phyloP scores from a whole-genome alignment of 2,113 vertebrate species.

The Caranx melampygus region DNA sequence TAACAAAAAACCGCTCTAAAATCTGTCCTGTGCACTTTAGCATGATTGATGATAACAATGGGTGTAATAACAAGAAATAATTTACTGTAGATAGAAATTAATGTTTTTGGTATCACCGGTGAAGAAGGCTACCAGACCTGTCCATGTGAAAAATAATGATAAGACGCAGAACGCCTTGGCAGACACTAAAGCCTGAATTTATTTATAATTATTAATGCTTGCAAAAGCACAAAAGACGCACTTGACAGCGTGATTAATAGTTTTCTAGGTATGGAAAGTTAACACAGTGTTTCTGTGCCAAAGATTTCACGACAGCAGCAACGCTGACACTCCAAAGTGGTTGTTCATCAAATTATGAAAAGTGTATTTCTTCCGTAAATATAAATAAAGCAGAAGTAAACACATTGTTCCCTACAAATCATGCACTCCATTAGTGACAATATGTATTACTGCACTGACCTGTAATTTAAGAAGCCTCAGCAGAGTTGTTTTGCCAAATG shows the following conservation, averaged over 20 bases:
- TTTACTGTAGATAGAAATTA: neutral
- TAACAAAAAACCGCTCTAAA: neutral
- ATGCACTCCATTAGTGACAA: slow-evolving; percentile 62
- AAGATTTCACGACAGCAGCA: slow-evolving; percentile 30
- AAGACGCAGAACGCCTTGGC: slow-evolving; percentile 10
- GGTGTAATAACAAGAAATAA: slow-evolving; percentile 24
- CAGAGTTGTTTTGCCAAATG: slow-evolving; percentile 40
- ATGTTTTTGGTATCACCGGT: slow-evolving; percentile 21
- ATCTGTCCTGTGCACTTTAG: neutral
- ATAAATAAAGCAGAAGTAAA: slow-evolving; percentile 56
- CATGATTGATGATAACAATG: slow-evolving; percentile 19
- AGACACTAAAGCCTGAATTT: slow-evolving; percentile 14
- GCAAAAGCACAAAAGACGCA: slow-evolving; percentile 27
- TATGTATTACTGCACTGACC: slow-evolving; percentile 46
- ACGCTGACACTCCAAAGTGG: slow-evolving; percentile 58
- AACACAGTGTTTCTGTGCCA: slow-evolving; percentile 45
- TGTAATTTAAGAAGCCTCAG: slow-evolving; percentile 33
- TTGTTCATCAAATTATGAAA: slow-evolving; percentile 64
- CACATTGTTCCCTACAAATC: slow-evolving; percentile 58
- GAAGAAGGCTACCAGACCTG: neutral
- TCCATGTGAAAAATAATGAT: slow-evolving; percentile 26
- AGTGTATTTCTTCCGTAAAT: slow-evolving; percentile 39
- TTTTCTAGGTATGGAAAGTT: slow-evolving; percentile 45
- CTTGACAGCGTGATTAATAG: slow-evolving; percentile 55
- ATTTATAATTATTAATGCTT: slow-evolving; percentile 26